A percentile compares a stretch with the other conserved stretches of the same genome.
phyloP scores from a whole-genome alignment of 1,140 invertebrate species.

The Drosophila bipectinata region DNA sequence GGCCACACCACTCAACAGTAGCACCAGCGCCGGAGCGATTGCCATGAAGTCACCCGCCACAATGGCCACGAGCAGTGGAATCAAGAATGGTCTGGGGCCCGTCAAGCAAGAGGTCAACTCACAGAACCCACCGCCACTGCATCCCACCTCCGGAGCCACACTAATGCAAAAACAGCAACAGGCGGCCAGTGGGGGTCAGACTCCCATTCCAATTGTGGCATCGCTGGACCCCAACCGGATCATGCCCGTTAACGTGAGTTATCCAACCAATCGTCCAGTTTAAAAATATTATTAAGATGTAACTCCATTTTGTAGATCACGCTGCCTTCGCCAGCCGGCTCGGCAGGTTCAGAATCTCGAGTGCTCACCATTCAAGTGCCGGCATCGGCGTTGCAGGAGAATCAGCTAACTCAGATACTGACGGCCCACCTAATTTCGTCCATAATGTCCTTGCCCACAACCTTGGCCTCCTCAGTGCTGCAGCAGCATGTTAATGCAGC shows the following conservation, averaged over 20 bases:
- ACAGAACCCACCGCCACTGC: constrained; percentile 78
- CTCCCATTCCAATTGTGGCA: constrained; percentile 82
- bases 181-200: constrained; percentile 44
- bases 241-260: constrained; percentile 81
- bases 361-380: constrained; percentile 93
- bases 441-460: constrained; percentile 91
- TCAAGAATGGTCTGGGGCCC: constrained; percentile 64
- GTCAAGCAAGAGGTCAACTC: constrained; percentile 76
- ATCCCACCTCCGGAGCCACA: constrained; percentile 62
- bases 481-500: constrained; percentile 94
- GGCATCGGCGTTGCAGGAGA: constrained; percentile 91
- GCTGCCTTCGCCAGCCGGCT: constrained; percentile 89
- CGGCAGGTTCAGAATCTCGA: constrained; percentile 87
- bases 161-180: constrained; percentile 77
- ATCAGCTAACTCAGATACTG: constrained; percentile 86
- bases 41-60: constrained; percentile 33
- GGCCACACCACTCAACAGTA: constrained; percentile 50
- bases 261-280: background rate
- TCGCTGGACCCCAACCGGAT: constrained; percentile 83
- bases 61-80: constrained; percentile 30
- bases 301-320: constrained; percentile 64
- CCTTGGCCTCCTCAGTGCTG: constrained; percentile 90
- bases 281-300: background rate
- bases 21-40: constrained; percentile 20
- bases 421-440: constrained; percentile 93